Conservation (phyloP, 2,888 invertebrate genomes). For the Chloroclystis v-ata region DNA sequence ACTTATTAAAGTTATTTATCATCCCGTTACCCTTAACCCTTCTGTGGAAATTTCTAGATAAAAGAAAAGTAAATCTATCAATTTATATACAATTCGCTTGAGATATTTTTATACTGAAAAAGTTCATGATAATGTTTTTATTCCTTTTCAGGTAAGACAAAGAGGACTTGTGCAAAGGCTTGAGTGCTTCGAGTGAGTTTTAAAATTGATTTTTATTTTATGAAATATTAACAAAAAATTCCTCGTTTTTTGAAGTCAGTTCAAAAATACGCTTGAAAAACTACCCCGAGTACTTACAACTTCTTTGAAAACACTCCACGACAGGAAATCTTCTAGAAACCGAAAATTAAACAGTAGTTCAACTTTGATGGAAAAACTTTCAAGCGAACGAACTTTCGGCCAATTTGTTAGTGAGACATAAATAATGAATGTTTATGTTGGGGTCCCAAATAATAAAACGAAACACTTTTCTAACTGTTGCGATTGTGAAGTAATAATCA, state of each 20-base stretch:
- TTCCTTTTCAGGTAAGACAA: constrained; percentile 9
- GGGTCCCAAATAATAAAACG: too few species aligned
- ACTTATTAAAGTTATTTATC: constrained; percentile 19
- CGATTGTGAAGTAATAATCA: too few species aligned
- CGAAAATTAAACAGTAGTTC: constrained; percentile 3
- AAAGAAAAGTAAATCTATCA: not conserved
- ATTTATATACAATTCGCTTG: not conserved
- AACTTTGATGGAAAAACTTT: constrained; percentile 4
- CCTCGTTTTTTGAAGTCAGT: too few species aligned
- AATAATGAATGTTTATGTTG: not conserved
- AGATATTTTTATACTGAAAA: not conserved
- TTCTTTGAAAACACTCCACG: not conserved
- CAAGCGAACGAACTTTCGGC: not conserved
- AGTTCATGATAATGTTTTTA: not conserved
- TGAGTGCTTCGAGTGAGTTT: too few species aligned
- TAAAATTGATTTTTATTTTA: not conserved
- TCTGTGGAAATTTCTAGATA: not conserved
- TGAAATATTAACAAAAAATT: too few species aligned
- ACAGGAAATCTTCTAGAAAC: not conserved
- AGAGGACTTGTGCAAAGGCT: not conserved
- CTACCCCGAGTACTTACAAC: not conserved
- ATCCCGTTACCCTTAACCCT: constrained; percentile 6
- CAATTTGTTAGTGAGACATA: not conserved
- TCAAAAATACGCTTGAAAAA: too few species aligned
- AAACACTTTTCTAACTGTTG: too few species aligned